phyloP scores from a whole-genome alignment of 2,797 vertebrate genomes.

The Manis crassicaudata region DNA sequence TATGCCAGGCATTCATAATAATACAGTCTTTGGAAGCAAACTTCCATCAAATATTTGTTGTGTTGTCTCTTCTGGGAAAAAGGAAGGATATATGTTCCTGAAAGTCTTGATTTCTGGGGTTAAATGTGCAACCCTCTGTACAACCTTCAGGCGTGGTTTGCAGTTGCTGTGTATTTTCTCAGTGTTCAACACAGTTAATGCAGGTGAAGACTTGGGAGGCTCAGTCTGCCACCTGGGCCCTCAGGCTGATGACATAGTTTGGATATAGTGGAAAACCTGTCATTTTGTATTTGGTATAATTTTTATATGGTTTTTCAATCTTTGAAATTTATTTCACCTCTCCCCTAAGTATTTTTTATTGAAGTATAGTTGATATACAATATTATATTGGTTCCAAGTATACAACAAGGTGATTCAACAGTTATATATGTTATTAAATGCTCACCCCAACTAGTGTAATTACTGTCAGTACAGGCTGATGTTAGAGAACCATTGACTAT shows the following conservation, averaged over 20 bases:
- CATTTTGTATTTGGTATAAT: background rate
- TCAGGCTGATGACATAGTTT: conserved; percentile 59
- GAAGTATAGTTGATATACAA: too few species aligned
- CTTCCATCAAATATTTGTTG: conserved; percentile 50
- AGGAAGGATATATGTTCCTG: conserved; percentile 53
- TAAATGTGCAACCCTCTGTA: conserved; percentile 74
- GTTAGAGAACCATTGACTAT: too few species aligned
- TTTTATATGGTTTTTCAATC: background rate
- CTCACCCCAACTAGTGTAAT: too few species aligned
- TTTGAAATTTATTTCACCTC: background rate
- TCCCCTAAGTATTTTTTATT: background rate
- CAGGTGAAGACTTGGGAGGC: conserved; percentile 61
- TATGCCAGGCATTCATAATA: conserved; percentile 34
- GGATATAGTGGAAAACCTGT: conserved; percentile 59
- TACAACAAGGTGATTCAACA: too few species aligned
- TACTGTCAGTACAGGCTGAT: too few species aligned
- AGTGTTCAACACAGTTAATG: conserved; percentile 75
- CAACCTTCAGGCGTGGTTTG: conserved; percentile 75
- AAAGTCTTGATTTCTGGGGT: conserved; percentile 67
- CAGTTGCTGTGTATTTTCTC: conserved; percentile 68
- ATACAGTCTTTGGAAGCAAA: conserved; percentile 32
- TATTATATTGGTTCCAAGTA: too few species aligned
- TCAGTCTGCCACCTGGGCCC: conserved; percentile 58
- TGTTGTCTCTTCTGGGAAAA: conserved; percentile 62
- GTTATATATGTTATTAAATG: too few species aligned